phyloP scores from a whole-genome alignment of 2,888 invertebrate genomes.

The Parnassius glacialis region DNA sequence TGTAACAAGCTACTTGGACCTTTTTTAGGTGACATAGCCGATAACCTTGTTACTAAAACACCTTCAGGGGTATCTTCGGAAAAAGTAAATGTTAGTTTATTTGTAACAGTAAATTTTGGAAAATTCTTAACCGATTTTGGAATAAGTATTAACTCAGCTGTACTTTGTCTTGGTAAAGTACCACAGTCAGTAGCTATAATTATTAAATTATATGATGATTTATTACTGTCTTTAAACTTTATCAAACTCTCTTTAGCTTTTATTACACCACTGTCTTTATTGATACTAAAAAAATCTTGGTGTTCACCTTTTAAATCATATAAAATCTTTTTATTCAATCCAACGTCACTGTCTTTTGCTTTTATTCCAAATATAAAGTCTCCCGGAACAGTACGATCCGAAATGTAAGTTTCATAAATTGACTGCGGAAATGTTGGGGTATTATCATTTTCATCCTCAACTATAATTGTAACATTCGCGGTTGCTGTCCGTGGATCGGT shows the following conservation, averaged over 20 bases:
- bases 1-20: conserved; percentile 85
- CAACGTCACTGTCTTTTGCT: conserved; percentile 91
- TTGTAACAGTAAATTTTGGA: conserved; percentile 87
- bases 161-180: conserved; percentile 83
- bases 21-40: conserved; percentile 90
- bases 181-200: conserved; percentile 93
- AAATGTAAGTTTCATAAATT: conserved; percentile 89
- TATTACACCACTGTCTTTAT: conserved; percentile 91
- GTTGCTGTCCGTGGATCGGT: conserved; percentile 91
- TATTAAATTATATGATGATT: conserved; percentile 84
- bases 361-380: conserved; percentile 95
- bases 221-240: conserved; percentile 72
- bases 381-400: conserved; percentile 89
- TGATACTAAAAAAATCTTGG: conserved; percentile 88
- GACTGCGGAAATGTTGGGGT: conserved; percentile 88
- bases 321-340: conserved; percentile 88
- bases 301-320: conserved; percentile 91
- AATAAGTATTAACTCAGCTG: conserved; percentile 88
- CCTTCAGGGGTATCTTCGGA: conserved; percentile 90
- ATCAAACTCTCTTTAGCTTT: conserved; percentile 87
- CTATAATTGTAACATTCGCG: conserved; percentile 89
- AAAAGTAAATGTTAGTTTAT: conserved; percentile 87
- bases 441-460: conserved; percentile 93
- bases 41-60: conserved; percentile 87
- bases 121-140: conserved; percentile 89